Conservation (phyloP, 2,113 vertebrate genomes). For the Halichoeres trimaculatus region DNA sequence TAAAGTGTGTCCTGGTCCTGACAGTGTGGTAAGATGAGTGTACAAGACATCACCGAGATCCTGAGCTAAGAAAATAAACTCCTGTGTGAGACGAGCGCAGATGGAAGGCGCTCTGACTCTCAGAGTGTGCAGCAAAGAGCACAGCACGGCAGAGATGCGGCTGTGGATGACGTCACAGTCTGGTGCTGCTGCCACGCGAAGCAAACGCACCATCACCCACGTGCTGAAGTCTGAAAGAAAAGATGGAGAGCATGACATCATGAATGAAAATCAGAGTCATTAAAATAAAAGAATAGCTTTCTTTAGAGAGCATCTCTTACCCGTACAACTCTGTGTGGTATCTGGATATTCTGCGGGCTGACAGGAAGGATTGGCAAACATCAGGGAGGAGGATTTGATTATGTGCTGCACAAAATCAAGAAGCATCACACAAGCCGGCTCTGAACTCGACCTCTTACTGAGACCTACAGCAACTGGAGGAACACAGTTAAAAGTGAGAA, state of each 20-base stretch:
- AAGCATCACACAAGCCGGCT: conserved; percentile 96
- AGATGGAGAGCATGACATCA: conserved; percentile 2
- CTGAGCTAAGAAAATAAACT: conserved; percentile 87
- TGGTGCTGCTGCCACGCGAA: conserved; percentile 91
- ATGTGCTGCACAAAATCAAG: conserved; percentile 97
- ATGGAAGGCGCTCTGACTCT: conserved; percentile 86
- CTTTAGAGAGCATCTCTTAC: conserved; percentile 76
- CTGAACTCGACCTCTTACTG: conserved; percentile 91
- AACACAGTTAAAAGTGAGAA: too few species aligned
- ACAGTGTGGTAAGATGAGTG: conserved; percentile 52
- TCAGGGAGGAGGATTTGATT: conserved; percentile 95
- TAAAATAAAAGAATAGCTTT: not conserved
- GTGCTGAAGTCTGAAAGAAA: conserved; percentile 89
- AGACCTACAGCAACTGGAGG: conserved; percentile 91
- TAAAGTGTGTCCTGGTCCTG: conserved; percentile 20
- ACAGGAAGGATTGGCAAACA: conserved; percentile 91
- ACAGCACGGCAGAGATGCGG: conserved; percentile 88
- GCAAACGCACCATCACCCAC: conserved; percentile 92
- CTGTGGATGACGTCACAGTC: conserved; percentile 87
- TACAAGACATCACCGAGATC: conserved; percentile 85
- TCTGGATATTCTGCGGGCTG: conserved; percentile 83
- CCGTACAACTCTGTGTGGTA: conserved; percentile 83
- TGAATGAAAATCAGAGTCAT: not conserved
- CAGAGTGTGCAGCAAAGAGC: conserved; percentile 91
- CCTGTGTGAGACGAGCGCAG: conserved; percentile 86